These are phyloP conservation scores for Apeira syringaria DNA, from an alignment of 2,888 invertebrate species.

Conservation along the genomic window DNA sequence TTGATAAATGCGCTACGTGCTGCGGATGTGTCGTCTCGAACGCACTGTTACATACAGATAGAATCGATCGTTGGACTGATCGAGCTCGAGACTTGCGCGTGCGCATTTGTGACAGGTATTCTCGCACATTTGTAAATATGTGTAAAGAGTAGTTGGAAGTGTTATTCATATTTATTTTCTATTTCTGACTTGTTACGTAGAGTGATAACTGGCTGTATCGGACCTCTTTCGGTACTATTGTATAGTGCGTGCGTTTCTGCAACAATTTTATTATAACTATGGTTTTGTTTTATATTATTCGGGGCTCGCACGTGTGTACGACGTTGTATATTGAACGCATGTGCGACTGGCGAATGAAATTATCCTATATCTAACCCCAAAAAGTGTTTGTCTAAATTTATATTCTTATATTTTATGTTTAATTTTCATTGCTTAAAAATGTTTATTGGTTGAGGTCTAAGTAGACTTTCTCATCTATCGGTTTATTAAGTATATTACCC, in stretches of 20 bases:
- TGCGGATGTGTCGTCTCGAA: background rate
- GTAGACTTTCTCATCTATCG: constrained; percentile 36
- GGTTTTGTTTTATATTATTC: constrained; percentile 41
- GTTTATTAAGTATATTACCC: constrained; percentile 27
- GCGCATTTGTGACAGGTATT: background rate
- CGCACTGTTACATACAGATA: background rate
- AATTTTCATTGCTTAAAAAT: constrained; percentile 26
- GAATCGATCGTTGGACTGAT: too few species aligned
- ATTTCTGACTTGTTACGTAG: background rate
- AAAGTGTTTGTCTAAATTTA: constrained; percentile 37
- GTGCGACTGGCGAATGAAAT: constrained; percentile 36
- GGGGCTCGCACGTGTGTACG: too few species aligned
- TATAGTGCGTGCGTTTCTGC: constrained; percentile 39
- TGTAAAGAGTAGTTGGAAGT: background rate
- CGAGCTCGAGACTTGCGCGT: background rate
- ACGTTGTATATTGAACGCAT: constrained; percentile 34
- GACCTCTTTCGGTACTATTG: background rate
- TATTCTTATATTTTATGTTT: constrained; percentile 22
- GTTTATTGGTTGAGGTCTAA: constrained; percentile 37
- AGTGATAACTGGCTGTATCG: background rate
- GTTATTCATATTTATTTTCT: background rate
- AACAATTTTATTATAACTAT: constrained; percentile 51
- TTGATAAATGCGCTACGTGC: too few species aligned
- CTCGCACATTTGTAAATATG: background rate
- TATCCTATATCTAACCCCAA: constrained; percentile 42